Base-by-base conservation (phyloP, 1,140 invertebrate genomes). In the Anastrepha ludens region DNA sequence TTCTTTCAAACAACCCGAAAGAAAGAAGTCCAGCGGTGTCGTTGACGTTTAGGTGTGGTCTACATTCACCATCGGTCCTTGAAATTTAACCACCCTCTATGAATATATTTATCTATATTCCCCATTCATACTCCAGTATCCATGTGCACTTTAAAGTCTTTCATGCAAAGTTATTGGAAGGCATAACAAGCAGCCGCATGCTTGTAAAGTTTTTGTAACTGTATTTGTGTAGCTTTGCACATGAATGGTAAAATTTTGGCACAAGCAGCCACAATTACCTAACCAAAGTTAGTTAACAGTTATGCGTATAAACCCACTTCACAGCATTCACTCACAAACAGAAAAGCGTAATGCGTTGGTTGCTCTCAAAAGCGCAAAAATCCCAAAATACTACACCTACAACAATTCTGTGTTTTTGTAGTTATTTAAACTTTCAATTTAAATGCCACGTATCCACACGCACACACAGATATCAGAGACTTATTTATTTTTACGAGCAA, bases 251-350 rank as follows among this genome's bases (percentile, higher is more conserved):
- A 74, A 17, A 44, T 44, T 74, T 74, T 17, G 41, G 15, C 67
- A 74, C 67, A 74, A 74, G 47, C 67, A 17, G 44, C 39, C 67
- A 74, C 67, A 74, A 74, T 74, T 74, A 74, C 67, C 67, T 7
- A 74, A 47, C 39, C 67, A 74, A 74, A 74, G 67, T 74, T 74
- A 74, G 67, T 74, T 74, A 74, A 74, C 67, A 74, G 67, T 74
- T 74, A 41, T 47, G 3, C 9, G 64, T 11, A 39, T 39, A 74
- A 11, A 44, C 41, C 41, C 67, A 74, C 13, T 41, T 55, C 50
- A 55, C 29, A 41, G 15, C 62, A 8, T 29, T 39, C 13, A 3
- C 29, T 3, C 29, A 15, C 29, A 41, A n/a, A 44, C 15, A 65
- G 6, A 65, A 4, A 9, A 2, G 60, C 17, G 60, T 17, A 15